phyloP scores from a whole-genome alignment of 2,797 vertebrate species.

The Scarus forsteni region DNA sequence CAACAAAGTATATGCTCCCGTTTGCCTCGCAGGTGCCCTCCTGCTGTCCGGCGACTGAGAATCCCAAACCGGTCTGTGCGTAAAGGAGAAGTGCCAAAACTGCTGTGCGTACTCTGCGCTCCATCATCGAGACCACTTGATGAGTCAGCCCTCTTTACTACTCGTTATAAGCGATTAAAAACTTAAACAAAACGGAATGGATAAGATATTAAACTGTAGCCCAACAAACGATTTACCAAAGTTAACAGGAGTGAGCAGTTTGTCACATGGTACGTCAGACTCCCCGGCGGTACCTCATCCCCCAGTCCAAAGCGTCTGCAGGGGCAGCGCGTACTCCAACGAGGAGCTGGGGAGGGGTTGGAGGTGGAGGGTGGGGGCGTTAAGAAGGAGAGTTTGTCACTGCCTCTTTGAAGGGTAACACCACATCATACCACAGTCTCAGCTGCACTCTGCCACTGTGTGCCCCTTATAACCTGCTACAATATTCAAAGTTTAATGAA shows the following conservation, averaged over 20 bases:
- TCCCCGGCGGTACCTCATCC: neutral
- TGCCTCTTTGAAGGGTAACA: conserved; percentile 57
- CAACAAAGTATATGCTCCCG: conserved; percentile 87
- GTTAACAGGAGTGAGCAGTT: conserved; percentile 1
- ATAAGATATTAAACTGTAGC: neutral
- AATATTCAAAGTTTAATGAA: too few relatives aligned
- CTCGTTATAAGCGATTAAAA: conserved; percentile 6
- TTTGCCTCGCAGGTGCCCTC: conserved; percentile 87
- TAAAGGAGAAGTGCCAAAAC: conserved; percentile 66
- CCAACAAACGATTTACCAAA: neutral
- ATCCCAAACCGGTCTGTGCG: conserved; percentile 56
- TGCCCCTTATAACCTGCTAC: conserved; percentile 3
- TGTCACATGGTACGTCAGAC: conserved; percentile 50
- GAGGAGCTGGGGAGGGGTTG: conserved; percentile 48
- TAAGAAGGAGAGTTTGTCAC: conserved; percentile 50
- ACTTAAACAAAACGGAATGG: neutral
- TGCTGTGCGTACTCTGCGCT: conserved; percentile 40
- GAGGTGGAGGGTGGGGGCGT: conserved; percentile 49
- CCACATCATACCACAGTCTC: conserved; percentile 54
- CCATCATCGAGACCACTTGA: conserved; percentile 35
- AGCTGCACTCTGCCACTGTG: conserved; percentile 10
- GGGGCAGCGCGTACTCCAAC: conserved; percentile 25
- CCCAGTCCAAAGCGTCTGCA: conserved; percentile 16
- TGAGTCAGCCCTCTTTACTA: conserved; percentile 8
- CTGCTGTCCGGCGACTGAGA: conserved; percentile 79